phyloP scores from a whole-genome alignment of 2,113 vertebrate genomes.

The Tinamus guttatus region DNA sequence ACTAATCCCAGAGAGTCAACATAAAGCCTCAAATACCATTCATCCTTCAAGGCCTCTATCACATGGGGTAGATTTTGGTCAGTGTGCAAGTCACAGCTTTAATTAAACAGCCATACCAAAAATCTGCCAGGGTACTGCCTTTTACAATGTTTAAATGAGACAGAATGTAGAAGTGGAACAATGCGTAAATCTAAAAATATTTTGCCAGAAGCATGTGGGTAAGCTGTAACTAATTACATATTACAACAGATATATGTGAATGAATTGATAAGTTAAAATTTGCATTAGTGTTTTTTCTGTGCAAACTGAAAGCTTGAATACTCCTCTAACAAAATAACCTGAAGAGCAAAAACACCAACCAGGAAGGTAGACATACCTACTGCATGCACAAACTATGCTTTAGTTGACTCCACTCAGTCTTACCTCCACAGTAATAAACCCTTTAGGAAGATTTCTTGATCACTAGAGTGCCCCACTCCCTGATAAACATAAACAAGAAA shows the following conservation, averaged over 20 bases:
- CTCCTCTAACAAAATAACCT: background rate
- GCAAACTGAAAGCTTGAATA: background rate
- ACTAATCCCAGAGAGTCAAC: background rate
- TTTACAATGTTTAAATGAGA: background rate
- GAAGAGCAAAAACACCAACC: background rate
- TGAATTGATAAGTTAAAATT: background rate
- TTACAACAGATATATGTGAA: background rate
- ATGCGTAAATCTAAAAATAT: background rate
- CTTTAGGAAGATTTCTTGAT: background rate
- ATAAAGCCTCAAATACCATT: background rate
- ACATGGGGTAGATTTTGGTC: background rate
- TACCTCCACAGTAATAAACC: background rate
- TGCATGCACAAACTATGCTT: fast-evolving
- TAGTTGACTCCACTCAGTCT: background rate
- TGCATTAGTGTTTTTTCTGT: background rate
- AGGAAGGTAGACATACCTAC: fast-evolving
- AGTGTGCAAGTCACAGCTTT: background rate
- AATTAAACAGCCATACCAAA: background rate
- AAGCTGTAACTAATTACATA: slow-evolving; percentile 1
- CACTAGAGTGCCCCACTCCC: background rate
- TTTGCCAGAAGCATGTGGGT: background rate
- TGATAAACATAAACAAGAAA: background rate
- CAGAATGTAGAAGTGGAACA: background rate
- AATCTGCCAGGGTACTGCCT: background rate
- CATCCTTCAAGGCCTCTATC: background rate